Evolutionary conservation across 2,113 vertebrate species (phyloP).

Genomic region (Ivindomyrus marchei): DNA sequence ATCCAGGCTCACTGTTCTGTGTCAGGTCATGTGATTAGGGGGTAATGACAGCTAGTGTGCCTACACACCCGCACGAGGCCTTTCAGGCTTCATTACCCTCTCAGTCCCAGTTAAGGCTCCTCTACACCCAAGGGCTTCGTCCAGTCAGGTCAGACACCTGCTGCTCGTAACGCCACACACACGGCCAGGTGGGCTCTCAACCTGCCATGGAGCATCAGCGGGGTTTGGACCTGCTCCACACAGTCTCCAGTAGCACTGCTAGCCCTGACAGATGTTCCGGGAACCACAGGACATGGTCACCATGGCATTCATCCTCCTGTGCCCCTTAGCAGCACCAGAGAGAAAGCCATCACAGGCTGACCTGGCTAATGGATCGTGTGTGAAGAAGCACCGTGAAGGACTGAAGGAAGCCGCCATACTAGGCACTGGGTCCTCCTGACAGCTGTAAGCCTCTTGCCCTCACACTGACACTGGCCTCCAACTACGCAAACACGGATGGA

Average conservation of each 20-base stretch:
- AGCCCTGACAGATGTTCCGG: not conserved
- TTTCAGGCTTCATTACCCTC: not conserved
- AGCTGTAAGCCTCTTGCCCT: too few species aligned
- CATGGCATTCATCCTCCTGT: too few species aligned
- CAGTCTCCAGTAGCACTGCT: not conserved
- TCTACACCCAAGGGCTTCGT: not conserved
- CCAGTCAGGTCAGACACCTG: not conserved
- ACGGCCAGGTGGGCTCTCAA: not conserved
- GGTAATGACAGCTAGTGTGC: not conserved
- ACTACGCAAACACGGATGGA: too few species aligned
- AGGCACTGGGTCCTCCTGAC: too few species aligned
- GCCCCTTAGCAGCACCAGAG: too few species aligned
- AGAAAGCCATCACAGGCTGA: too few species aligned
- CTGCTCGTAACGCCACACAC: not conserved
- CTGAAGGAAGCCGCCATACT: too few species aligned
- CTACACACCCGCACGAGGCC: not conserved
- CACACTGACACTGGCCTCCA: too few species aligned
- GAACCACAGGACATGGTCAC: too few species aligned
- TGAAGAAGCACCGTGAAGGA: too few species aligned
- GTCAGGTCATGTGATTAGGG: not conserved
- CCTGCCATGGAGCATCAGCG: not conserved
- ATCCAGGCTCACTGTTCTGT: not conserved
- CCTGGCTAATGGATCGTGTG: too few species aligned
- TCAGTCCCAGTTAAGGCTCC: not conserved
- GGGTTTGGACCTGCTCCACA: too few species aligned